Evolutionary conservation across 2,797 vertebrate genomes (phyloP).

Genomic region (Spea hammondii): DNA sequence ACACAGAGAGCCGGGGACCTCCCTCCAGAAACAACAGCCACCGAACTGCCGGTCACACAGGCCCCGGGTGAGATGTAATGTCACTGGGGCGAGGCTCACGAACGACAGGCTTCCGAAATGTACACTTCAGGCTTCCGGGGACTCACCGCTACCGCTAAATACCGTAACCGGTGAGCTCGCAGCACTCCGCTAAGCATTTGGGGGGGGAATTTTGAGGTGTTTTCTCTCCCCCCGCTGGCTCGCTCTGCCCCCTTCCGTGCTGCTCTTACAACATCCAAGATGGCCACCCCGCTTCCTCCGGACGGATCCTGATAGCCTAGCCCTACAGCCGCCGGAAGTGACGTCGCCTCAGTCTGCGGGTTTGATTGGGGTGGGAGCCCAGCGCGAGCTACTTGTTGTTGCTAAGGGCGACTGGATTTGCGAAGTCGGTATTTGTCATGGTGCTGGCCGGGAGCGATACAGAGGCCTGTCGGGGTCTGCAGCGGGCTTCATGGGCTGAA

Average conservation of each 20-base stretch:
- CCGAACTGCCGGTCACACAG: slow-evolving; percentile 13
- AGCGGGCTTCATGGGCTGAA: too few species aligned
- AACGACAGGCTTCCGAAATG: not conserved
- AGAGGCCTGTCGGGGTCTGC: too few species aligned
- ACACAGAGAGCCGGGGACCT: not conserved
- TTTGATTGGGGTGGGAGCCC: slow-evolving; percentile 24
- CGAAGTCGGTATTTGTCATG: too few species aligned
- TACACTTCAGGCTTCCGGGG: not conserved
- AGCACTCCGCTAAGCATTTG: slow-evolving; percentile 35
- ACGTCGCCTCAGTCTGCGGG: slow-evolving; percentile 53
- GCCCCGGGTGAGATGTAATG: slow-evolving; percentile 41
- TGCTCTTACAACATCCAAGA: slow-evolving; percentile 83
- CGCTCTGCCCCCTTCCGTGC: slow-evolving; percentile 31
- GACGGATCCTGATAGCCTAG: slow-evolving; percentile 72
- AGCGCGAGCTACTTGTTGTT: slow-evolving; percentile 57
- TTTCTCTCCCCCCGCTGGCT: slow-evolving; percentile 3
- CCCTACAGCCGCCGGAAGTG: slow-evolving; percentile 74
- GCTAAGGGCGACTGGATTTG: slow-evolving; percentile 57
- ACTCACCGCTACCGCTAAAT: slow-evolving; percentile 15
- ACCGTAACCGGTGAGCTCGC: slow-evolving; percentile 13
- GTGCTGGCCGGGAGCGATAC: too few species aligned
- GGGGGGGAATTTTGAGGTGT: slow-evolving; percentile 1
- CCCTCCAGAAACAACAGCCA: not conserved
- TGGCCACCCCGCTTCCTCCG: slow-evolving; percentile 82
- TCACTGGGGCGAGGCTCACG: slow-evolving; percentile 43